Base-by-base conservation (phyloP, 2,888 invertebrate genomes). In the Zaprionus obscuricornis region DNA sequence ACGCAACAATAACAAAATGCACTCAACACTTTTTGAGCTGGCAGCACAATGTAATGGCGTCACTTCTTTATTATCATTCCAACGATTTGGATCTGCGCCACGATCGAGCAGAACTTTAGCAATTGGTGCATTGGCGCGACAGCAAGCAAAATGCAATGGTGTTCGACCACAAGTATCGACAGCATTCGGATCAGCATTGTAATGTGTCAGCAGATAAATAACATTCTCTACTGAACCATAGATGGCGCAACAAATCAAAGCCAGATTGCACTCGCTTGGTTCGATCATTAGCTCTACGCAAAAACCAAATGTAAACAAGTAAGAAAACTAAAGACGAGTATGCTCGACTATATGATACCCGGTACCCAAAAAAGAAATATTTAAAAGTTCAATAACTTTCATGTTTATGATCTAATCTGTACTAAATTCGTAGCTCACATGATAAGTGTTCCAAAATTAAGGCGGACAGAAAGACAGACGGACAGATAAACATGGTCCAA, bases 11-110 rank as follows among this genome's bases (percentile, higher is more conserved):
- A 93, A 89, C 90, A 93, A 91, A 24, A 90, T 89, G 39, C 90
- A 90, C 34, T 90, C 90, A 0, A 88, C 85, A 66, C 90, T 90
- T 20, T 88, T 88, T 8, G 88, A 85, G 56, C 90, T 92, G 89
- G 96, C 95, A 1, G 96, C 96, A 87, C 94, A 97, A 87, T 94
- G 96, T 43, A 96, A 89, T 0, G 96, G 94, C 50, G 96, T 94
- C 52, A 94, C 94, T 88, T 94, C 92, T 72, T 92, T 92, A 26
- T 92, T 92, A 37, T 90, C 92, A 90, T 95, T 96, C 95, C 95
- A 96, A 86, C 91, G 92, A 86, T 94, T 93, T 0, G 95, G 93
- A 76, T 93, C 92, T 0, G 95, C 94, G 11, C 93, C 94, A 46
- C 92, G 88, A 46, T 93, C 92, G 24, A 97, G 88, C 36, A 97